A percentile compares a stretch with the other conserved stretches of the same genome.
Evolutionary conservation across 2,113 vertebrate species (phyloP).

Genomic region (Cygnus atratus): DNA sequence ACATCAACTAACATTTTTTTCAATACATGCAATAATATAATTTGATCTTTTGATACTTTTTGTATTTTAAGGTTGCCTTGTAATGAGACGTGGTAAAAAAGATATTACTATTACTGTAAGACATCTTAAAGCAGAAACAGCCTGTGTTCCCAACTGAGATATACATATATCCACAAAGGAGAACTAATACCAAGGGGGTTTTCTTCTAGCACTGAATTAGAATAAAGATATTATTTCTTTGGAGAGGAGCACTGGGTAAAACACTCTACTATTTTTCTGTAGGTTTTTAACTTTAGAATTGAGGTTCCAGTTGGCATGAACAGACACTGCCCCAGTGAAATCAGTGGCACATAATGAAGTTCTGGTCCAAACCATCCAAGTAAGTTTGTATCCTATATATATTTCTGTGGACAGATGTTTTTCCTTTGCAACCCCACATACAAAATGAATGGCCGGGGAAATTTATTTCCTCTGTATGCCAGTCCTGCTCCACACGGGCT

Average conservation of each 20-base stretch:
- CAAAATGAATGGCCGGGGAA: not conserved
- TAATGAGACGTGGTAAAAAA: not conserved
- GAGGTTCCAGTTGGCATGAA: not conserved
- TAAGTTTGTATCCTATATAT: not conserved
- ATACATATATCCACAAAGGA: not conserved
- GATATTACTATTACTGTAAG: not conserved
- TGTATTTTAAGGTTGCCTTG: not conserved
- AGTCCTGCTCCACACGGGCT: not conserved
- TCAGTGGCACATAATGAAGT: not conserved
- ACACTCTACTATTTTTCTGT: not conserved
- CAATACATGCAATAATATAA: not conserved
- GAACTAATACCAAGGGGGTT: not conserved
- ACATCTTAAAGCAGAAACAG: not conserved
- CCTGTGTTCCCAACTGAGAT: not conserved
- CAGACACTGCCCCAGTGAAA: not conserved
- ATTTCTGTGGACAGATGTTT: not conserved
- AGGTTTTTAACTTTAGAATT: not conserved
- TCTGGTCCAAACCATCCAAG: not conserved
- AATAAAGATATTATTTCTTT: not conserved
- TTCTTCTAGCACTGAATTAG: not conserved
- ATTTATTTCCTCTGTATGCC: not conserved
- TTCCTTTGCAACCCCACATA: not conserved
- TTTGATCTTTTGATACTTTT: not conserved
- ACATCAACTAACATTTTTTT: not conserved
- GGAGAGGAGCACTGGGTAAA: not conserved